Base-by-base conservation (phyloP, 2,113 vertebrate species). In the Megaleporinus macrocephalus region DNA sequence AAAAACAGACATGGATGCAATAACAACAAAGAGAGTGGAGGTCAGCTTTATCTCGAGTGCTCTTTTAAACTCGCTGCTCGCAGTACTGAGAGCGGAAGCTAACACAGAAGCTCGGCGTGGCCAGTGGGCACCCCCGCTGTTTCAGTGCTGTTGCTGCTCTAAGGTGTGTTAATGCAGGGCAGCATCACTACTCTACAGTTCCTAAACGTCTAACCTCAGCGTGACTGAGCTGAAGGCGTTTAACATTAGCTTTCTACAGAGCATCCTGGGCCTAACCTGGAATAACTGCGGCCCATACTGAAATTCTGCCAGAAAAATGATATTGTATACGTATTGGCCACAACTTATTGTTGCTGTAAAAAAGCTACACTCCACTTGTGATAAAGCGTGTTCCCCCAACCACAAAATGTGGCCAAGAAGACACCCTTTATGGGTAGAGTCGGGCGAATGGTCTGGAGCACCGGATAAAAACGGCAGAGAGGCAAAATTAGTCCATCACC, bases 21-120 rank as follows among this genome's bases (percentile, higher is more conserved):
- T 36, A 36, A 69, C 24, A 80, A 51, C 53, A 33, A 70, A 69
- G 13, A 5, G 29, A 84, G 24, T n/a, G 22, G 41, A 69, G 72
- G 33, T 73, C 53, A 59, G 51, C 20, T 61, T 76, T 76, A 61
- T 73, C 75, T 68, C 59, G 12, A 47, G 61, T 83, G 83, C 80
- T 76, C 77, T 72, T 44, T 77, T 71, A 44, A 62, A 77, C 78
- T 65, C 18, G 14, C 51, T 80, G 66, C 73, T 77, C 59, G 47
- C 26, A n/a, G 49, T 26, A 73, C 36, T 62, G 27, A n/a, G 69
- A 29, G 22, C 18, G 75, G 41, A 70, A 27, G 18, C 79, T 47
- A 80, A 80, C 20, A 20, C 49, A 71, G 53, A 79, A n/a, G 69
- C 2, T 2, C 16, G 7, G 13, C 4, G 49, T 7, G 51, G 68